A percentile compares a stretch with the other conserved stretches of the same genome.
phyloP scores from a whole-genome alignment of 92 coral and sea anemone species.

The Nematostella vectensis region DNA sequence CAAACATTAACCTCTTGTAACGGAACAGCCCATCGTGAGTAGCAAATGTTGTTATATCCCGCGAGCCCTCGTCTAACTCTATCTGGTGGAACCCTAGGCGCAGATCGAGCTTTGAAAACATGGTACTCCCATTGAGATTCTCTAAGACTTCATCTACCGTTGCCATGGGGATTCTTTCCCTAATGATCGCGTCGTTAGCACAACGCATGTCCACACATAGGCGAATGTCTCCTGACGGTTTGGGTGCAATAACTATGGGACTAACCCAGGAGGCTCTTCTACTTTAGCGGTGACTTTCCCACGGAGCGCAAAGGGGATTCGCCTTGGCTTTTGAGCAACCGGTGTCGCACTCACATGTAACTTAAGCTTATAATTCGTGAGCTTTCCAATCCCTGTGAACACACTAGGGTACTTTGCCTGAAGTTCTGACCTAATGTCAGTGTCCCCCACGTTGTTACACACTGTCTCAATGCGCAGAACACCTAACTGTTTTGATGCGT shows the following conservation, averaged over 20 bases:
- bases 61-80: neutral
- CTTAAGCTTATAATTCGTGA: constrained; percentile 32
- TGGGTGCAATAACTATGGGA: neutral
- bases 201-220: neutral
- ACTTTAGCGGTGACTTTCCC: neutral
- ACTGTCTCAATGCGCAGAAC: constrained; percentile 23
- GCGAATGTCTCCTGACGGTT: neutral
- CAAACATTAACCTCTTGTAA: neutral
- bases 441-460: no score
- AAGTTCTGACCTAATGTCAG: no score
- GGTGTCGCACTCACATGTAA: neutral
- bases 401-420: no score
- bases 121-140: neutral
- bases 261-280: neutral
- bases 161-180: neutral
- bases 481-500: constrained; percentile 34
- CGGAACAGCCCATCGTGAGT: neutral
- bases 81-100: neutral
- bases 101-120: neutral
- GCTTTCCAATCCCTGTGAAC: constrained; percentile 41
- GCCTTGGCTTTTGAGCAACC: no score
- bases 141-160: neutral
- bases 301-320: neutral
- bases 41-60: neutral
- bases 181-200: neutral